Evolutionary conservation across 2,113 vertebrate genomes (phyloP).

Genomic region (Myodes glareolus): DNA sequence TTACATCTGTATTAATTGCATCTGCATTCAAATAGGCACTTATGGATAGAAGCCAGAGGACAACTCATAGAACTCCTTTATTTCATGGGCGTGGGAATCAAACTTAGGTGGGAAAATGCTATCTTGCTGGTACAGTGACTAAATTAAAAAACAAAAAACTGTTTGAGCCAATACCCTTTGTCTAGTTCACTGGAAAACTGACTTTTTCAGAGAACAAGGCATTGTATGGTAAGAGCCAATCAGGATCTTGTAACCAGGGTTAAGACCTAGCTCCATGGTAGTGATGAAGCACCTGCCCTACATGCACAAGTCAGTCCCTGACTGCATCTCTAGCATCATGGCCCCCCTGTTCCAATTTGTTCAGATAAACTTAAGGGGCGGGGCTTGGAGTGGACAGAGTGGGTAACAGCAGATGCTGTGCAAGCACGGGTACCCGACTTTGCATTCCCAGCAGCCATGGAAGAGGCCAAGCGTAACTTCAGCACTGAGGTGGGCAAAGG

Average conservation of each 20-base stretch:
- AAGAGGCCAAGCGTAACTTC: not conserved
- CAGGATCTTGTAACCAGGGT: not conserved
- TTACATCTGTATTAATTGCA: not conserved
- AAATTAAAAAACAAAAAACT: not conserved
- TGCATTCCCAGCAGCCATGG: not conserved
- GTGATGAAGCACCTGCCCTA: not conserved
- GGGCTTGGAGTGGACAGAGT: not conserved
- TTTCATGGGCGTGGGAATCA: not conserved
- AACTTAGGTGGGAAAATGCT: not conserved
- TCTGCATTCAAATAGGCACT: not conserved
- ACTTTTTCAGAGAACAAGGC: not conserved
- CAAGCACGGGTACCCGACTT: not conserved
- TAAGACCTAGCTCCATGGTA: too few relatives aligned
- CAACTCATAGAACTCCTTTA: not conserved
- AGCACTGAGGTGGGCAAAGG: not conserved
- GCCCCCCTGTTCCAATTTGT: not conserved
- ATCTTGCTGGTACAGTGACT: not conserved
- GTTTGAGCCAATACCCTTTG: not conserved
- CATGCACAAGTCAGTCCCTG: not conserved
- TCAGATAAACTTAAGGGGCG: not conserved
- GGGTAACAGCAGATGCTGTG: not conserved
- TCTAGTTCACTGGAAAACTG: not conserved
- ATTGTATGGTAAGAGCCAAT: not conserved
- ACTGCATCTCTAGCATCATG: too few relatives aligned
- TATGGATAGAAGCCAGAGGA: not conserved